phyloP scores from a whole-genome alignment of 2,888 invertebrate genomes.

The Melikaiella ostensackeni region DNA sequence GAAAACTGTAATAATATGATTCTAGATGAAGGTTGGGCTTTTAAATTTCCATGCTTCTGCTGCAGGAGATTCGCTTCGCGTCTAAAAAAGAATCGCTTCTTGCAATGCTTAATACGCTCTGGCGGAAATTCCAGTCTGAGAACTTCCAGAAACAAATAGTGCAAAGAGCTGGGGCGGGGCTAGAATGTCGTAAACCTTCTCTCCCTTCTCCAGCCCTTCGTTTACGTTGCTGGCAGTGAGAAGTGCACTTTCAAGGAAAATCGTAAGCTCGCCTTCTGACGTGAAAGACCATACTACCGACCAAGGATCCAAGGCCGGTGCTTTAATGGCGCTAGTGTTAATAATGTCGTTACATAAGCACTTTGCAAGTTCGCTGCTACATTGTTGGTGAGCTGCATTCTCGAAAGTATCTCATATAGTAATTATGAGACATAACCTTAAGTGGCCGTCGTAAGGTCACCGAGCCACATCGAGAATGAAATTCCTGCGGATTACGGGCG shows the following conservation, averaged over 20 bases:
- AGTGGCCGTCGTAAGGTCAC: background rate
- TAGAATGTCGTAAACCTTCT: slow-evolving; percentile 5
- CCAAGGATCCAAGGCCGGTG: background rate
- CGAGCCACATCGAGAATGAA: background rate
- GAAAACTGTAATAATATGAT: background rate
- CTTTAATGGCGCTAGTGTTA: slow-evolving; percentile 57
- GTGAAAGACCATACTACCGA: background rate
- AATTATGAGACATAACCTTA: background rate
- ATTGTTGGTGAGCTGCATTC: background rate
- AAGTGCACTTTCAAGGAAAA: background rate
- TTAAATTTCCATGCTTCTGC: background rate
- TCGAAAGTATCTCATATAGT: background rate
- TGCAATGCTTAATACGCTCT: background rate
- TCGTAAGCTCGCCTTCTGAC: background rate
- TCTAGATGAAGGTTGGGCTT: background rate
- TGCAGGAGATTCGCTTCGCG: background rate
- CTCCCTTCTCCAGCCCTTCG: background rate
- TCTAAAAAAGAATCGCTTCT: background rate
- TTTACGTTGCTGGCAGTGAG: background rate
- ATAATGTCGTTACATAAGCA: slow-evolving; percentile 59
- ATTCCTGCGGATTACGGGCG: background rate
- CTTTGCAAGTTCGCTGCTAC: slow-evolving; percentile 54
- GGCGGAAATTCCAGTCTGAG: background rate
- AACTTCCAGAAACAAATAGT: background rate
- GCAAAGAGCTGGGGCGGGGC: background rate